A percentile compares a stretch with the other conserved stretches of the same genome.
Conservation (phyloP, 2,113 vertebrate genomes). For the Psammodynastes pulverulentus region DNA sequence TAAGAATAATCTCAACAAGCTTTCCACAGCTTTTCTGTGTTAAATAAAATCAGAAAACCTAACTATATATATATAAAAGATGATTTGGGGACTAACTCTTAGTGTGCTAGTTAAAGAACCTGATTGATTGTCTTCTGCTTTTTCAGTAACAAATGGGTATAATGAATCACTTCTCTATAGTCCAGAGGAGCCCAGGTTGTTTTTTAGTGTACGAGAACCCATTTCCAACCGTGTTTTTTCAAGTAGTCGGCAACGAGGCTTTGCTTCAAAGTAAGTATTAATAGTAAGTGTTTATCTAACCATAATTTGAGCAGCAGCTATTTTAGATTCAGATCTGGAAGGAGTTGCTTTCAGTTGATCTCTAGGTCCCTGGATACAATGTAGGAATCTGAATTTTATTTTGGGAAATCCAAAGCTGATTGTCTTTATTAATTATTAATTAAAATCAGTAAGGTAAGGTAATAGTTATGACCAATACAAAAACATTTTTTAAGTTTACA, state of each 20-base stretch:
- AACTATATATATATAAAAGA: not conserved
- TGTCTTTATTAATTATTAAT: not conserved
- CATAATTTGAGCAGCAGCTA: not conserved
- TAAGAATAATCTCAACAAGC: not conserved
- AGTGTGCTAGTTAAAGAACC: conserved; percentile 9
- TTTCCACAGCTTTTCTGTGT: not conserved
- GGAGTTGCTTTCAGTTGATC: not conserved
- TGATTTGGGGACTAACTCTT: not conserved
- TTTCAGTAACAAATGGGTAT: conserved; percentile 87
- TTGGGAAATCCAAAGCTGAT: not conserved
- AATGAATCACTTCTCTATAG: conserved; percentile 88
- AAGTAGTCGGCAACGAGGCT: conserved; percentile 87
- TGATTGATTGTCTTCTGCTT: conserved; percentile 35
- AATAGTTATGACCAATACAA: not conserved
- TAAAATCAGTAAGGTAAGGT: not conserved
- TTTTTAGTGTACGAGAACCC: conserved; percentile 95
- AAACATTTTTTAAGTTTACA: not conserved
- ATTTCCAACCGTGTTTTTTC: conserved; percentile 94
- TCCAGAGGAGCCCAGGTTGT: conserved; percentile 86
- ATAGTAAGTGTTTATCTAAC: not conserved
- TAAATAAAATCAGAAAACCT: not conserved
- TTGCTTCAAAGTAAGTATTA: conserved; percentile 86
- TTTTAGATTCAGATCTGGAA: not conserved
- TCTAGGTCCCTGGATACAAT: not conserved
- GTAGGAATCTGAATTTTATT: not conserved